Percentiles rank a stretch among this genome's conserved stretches.
Evolutionary conservation across 2,888 invertebrate species (phyloP).

Genomic region (Dicranocentrus wangi): DNA sequence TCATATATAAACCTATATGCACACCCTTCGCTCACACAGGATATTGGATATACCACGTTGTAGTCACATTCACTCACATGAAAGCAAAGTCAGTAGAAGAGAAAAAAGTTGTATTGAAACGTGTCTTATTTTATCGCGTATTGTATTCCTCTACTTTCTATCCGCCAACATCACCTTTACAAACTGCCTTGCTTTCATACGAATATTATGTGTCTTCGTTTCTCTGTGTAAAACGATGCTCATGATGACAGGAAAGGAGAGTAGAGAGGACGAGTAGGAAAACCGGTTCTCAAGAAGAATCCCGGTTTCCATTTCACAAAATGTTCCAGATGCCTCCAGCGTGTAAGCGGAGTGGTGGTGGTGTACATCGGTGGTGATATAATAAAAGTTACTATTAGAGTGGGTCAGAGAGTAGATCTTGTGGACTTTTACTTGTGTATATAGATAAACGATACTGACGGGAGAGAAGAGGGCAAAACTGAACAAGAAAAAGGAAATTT

Average conservation of each 20-base stretch:
- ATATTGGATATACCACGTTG: conserved; percentile 41
- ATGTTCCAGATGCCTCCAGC: conserved; percentile 52
- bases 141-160: conserved; percentile 5
- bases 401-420: background rate
- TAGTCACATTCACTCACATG: conserved; percentile 48
- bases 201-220: background rate
- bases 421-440: background rate
- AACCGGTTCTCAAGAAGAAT: conserved; percentile 57
- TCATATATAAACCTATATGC: background rate
- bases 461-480: background rate
- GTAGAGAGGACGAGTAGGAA: conserved; percentile 41
- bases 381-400: too few species aligned
- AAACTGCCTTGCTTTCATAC: background rate
- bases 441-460: too few species aligned
- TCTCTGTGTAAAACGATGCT: background rate
- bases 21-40: background rate
- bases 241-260: conserved; percentile 47
- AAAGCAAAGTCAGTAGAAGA: conserved; percentile 23
- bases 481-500: conserved; percentile 5
- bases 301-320: conserved; percentile 57
- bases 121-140: conserved; percentile 1
- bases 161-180: background rate
- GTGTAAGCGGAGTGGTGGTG: conserved; percentile 18
- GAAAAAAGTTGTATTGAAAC: conserved; percentile 13
- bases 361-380: background rate